Evolutionary conservation across 2,888 invertebrate genomes (phyloP), one percentile per base, ranked within the genome.

Genomic region (Spatulosminthurus flaviceps): DNA sequence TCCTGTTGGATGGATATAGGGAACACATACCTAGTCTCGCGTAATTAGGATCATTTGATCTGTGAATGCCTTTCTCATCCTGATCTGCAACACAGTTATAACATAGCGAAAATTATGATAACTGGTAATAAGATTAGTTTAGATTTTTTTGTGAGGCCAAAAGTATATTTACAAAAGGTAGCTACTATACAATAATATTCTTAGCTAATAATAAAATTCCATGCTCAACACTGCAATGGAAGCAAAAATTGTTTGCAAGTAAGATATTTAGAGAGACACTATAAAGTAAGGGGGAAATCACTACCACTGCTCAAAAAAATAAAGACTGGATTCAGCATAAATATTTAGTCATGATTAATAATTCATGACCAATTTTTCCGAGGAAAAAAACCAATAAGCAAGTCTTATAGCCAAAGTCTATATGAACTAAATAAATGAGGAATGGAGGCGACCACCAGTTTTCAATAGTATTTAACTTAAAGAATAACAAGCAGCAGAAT

Each of bases 31-130:
- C 78, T 72, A 78, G 78, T 78, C 78, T 72, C 22, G 73, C 73
- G 77, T 51, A 77, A 78, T 78, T 78, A 71, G 72, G 72, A 73
- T 78, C 71, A 78, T 74, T 51, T 29, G 72, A 34, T 73, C 73
- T 78, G 78, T 79, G 75, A 75, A 79, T 75, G 70, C 75, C 70
- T 70, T 74, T 79, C 51, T 79, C 75, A 79, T 79, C 79, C 75
- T 79, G 79, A 79, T 76, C 79, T 79, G 78, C 67, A 78, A 78
- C 26, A 78, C 75, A 75, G 34, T 75, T 75, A 75, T 75, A 60
- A 74, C 60, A 51, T 51, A 73, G 42, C 51, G 73, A 73, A 73
- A 73, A 73, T 73, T 73, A 73, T 73, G 41, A 42, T 60, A 60
- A 41, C 71, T 71, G 41, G 5, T 7, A 71, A 42, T n/a, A n/a